phyloP scores from a whole-genome alignment of 2,888 invertebrate genomes.

The Pocota personata region DNA sequence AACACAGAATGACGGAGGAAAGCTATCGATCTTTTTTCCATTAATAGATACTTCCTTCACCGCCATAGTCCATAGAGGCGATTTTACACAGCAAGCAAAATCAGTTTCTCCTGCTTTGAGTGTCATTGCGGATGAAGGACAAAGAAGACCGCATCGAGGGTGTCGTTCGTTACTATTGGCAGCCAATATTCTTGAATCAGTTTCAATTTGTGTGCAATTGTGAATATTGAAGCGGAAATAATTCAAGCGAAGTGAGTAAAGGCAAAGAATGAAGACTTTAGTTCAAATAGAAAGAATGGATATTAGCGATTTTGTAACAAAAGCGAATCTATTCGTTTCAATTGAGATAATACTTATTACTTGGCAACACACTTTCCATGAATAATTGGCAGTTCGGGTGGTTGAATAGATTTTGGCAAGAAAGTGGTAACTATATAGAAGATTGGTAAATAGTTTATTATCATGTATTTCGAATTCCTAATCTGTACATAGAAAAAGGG shows the following conservation, averaged over 20 bases:
- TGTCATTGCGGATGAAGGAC: slow-evolving; percentile 16
- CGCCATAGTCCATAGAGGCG: background rate
- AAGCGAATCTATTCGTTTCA: background rate
- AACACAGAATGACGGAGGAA: background rate
- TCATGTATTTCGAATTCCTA: too few species aligned
- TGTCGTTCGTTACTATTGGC: slow-evolving; percentile 5
- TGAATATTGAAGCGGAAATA: slow-evolving; percentile 10
- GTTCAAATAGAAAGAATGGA: background rate
- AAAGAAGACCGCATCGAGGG: background rate
- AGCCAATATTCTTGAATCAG: slow-evolving; percentile 26
- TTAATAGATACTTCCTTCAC: background rate
- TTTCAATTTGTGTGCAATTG: slow-evolving; percentile 52
- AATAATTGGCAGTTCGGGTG: slow-evolving; percentile 4
- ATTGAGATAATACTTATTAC: background rate
- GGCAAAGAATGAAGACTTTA: background rate
- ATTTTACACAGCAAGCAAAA: slow-evolving; percentile 1
- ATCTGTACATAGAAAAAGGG: too few species aligned
- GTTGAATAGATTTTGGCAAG: too few species aligned
- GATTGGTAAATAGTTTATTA: background rate
- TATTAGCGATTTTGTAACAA: background rate
- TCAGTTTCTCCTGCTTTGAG: background rate
- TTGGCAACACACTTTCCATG: background rate
- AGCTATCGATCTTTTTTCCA: slow-evolving; percentile 16
- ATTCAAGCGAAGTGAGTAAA: background rate
- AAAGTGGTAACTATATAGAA: too few species aligned